Conservation (phyloP, 2,888 invertebrate genomes). For the Dynastes grantii region DNA sequence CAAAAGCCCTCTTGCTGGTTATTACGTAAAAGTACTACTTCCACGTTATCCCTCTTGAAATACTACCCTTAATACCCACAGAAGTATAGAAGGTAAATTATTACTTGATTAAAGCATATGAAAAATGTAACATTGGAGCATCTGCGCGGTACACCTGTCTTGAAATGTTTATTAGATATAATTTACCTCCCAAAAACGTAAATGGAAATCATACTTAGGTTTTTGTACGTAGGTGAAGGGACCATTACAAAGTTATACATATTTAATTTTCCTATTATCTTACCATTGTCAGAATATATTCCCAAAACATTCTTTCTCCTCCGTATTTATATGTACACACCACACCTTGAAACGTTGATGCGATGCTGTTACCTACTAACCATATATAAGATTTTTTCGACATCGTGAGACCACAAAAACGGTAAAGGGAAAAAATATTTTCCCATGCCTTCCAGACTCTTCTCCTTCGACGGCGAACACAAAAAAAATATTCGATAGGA, state of each 20-base stretch:
- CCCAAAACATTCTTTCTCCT: conserved; percentile 6
- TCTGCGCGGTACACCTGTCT: no score
- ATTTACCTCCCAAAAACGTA: no score
- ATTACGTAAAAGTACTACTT: no score
- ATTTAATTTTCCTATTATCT: conserved; percentile 27
- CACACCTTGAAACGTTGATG: conserved; percentile 25
- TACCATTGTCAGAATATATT: conserved; percentile 24
- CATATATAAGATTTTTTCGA: conserved; percentile 31
- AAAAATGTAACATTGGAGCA: no score
- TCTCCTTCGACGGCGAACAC: conserved; percentile 31
- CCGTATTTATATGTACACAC: conserved; percentile 19
- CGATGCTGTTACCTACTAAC: conserved; percentile 16
- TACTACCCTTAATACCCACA: no score
- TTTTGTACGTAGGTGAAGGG: no score
- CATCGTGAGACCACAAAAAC: conserved; percentile 43
- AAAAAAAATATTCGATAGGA: conserved; percentile 44
- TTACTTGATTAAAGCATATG: no score
- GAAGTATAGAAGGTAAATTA: no score
- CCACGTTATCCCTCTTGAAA: no score
- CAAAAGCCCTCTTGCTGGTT: no score
- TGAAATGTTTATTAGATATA: no score
- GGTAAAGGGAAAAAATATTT: conserved; percentile 46
- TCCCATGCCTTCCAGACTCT: conserved; percentile 49
- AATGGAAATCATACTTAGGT: no score
- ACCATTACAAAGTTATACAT: neutral